Conservation (phyloP, 2,888 invertebrate genomes). For the Netelia inedita region DNA sequence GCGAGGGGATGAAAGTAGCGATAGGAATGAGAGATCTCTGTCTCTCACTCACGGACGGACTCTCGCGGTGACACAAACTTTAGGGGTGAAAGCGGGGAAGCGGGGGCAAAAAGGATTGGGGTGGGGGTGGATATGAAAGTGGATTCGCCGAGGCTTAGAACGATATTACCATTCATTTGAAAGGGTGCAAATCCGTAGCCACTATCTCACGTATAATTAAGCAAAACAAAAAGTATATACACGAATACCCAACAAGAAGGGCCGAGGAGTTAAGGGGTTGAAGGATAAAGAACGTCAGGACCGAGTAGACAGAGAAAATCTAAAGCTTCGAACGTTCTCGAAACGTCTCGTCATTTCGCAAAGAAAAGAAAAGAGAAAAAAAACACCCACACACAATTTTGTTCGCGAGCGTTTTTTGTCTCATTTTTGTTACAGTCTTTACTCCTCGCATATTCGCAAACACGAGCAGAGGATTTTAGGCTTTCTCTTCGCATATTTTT, state of each 20-base stretch:
- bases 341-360: not conserved
- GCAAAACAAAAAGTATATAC: constrained; percentile 43
- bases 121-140: not conserved
- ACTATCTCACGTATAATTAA: constrained; percentile 55
- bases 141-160: constrained; percentile 15
- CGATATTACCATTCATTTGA: constrained; percentile 63
- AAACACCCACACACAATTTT: not conserved
- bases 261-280: not conserved
- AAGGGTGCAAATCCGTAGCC: constrained; percentile 57
- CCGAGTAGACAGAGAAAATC: not conserved
- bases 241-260: constrained; percentile 30
- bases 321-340: not conserved
- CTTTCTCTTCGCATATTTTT: not conserved
- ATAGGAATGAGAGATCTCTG: too few relatives aligned
- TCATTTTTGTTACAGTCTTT: not conserved
- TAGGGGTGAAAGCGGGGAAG: not conserved
- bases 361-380: constrained; percentile 12
- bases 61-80: not conserved
- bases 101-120: constrained; percentile 26
- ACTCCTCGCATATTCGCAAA: not conserved
- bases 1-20: constrained; percentile 15
- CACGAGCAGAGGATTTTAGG: not conserved
- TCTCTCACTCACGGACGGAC: too few relatives aligned
- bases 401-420: not conserved
- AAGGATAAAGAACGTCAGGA: not conserved